A percentile compares a stretch with the other conserved stretches of the same genome.
phyloP scores from a whole-genome alignment of 2,888 invertebrate genomes.

The Platerodrilus igneus region DNA sequence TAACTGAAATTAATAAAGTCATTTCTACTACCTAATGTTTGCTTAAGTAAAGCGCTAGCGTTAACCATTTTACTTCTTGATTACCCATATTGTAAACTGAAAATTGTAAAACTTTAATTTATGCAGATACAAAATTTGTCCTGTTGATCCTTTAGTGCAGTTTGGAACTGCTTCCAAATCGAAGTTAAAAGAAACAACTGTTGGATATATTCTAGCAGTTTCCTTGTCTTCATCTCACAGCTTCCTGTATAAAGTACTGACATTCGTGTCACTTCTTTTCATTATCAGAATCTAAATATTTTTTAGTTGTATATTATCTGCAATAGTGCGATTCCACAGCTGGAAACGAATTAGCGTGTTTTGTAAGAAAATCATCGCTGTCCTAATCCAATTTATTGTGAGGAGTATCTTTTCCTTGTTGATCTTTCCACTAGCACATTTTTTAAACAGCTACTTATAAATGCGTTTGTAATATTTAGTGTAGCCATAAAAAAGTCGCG shows the following conservation, averaged over 20 bases:
- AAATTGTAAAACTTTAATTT: constrained; percentile 37
- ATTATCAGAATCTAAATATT: constrained; percentile 24
- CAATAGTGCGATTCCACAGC: constrained; percentile 32
- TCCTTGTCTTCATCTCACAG: constrained; percentile 33
- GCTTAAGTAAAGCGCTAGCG: too few relatives aligned
- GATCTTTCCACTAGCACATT: constrained; percentile 23
- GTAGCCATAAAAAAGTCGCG: constrained; percentile 28
- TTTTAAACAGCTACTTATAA: constrained; percentile 28
- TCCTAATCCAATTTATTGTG: constrained; percentile 19
- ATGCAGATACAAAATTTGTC: constrained; percentile 33
- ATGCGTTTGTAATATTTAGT: constrained; percentile 26
- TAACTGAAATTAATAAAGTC: too few relatives aligned
- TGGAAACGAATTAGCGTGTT: constrained; percentile 29
- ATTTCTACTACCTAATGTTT: too few relatives aligned
- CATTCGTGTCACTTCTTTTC: constrained; percentile 20
- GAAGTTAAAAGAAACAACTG: constrained; percentile 32
- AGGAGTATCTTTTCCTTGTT: constrained; percentile 20
- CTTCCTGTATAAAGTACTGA: constrained; percentile 15
- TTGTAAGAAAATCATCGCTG: constrained; percentile 17
- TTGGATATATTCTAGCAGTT: constrained; percentile 21
- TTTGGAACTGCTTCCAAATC: constrained; percentile 34
- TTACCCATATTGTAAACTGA: constrained; percentile 36
- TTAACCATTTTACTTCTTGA: constrained; percentile 34
- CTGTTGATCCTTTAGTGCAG: constrained; percentile 32
- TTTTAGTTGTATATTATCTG: constrained; percentile 14